Evolutionary conservation across 2,888 invertebrate genomes (phyloP), one percentile per base, ranked within the genome.

Genomic region (Drosophila mercatorum): DNA sequence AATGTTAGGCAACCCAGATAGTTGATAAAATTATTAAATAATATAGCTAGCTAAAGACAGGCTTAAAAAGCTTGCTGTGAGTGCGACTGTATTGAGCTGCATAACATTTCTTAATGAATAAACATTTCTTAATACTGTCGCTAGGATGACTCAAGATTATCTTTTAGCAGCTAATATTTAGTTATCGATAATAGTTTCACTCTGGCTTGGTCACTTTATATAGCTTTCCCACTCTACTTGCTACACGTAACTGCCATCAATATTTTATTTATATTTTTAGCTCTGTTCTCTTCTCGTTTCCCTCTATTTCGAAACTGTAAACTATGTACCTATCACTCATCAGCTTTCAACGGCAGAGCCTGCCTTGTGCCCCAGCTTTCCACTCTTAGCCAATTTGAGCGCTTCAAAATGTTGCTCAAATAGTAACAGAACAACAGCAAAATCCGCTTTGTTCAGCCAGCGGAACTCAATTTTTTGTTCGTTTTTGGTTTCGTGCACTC

Each of bases 391-490:
- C 40, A 31, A 40, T 12, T 12, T 2, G 2, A 6, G 5, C 2
- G 7, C 26, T 46, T 40, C 3, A 34, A 59, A 59, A n/a, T 31
- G 40, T 28, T 40, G 8, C 31, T 10, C 12, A 34, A 14, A 22
- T n/a, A 31, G n/a, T 46, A 17, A 12, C 28, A 17, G 36, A 40
- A 28, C 1, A 55, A n/a, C 28, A 41, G 1, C 1, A 14, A 26
- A 31, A 0, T 11, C 12, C 3, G 4, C 44, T 49, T 38, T 49
- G 57, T n/a, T 52, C 31, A 40, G 43, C 43, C 17, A 57, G 47
- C 28, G 36, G 17, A 72, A 74, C 47, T 46, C 62, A 57, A 62
- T 70, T 57, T 71, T 53, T 22, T 53, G 0, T 22, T 22, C 12
- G 22, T 7, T 53, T 56, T 55, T 40, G 40, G 53, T 38, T 51